Evolutionary conservation across 2,888 invertebrate genomes (phyloP).

Genomic region (Nomada ruficornis): DNA sequence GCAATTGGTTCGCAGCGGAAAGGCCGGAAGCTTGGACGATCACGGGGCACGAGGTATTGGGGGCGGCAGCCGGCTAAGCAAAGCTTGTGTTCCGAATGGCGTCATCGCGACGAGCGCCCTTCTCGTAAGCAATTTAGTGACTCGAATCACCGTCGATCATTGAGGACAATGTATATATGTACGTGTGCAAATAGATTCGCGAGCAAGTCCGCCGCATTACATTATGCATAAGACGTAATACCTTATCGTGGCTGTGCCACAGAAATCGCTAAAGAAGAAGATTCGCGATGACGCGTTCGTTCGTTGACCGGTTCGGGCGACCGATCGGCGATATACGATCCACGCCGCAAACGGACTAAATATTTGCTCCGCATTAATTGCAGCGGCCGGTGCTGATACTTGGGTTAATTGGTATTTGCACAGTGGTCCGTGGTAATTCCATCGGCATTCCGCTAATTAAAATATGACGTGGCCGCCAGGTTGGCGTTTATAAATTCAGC

Average conservation of each 20-base stretch:
- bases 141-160: conserved; percentile 34
- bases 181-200: conserved; percentile 46
- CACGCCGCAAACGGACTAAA: conserved; percentile 58
- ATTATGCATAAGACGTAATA: too few species aligned
- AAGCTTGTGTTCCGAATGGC: conserved; percentile 22
- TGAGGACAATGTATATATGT: conserved; percentile 46
- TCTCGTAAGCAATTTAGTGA: conserved; percentile 54
- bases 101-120: conserved; percentile 23
- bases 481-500: conserved; percentile 61
- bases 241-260: not conserved
- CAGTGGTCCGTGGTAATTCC: conserved; percentile 70
- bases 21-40: conserved; percentile 62
- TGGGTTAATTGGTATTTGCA: conserved; percentile 76
- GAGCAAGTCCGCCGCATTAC: conserved; percentile 41
- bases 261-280: not conserved
- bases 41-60: conserved; percentile 12
- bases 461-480: conserved; percentile 66
- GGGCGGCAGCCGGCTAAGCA: conserved; percentile 30
- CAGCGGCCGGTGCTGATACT: conserved; percentile 68
- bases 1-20: conserved; percentile 7
- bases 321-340: conserved; percentile 28
- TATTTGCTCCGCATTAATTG: conserved; percentile 75
- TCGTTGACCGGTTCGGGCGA: conserved; percentile 8
- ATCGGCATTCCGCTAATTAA: conserved; percentile 74
- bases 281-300: not conserved